phyloP scores from a whole-genome alignment of 2,113 vertebrate species.

The Ameiurus melas region DNA sequence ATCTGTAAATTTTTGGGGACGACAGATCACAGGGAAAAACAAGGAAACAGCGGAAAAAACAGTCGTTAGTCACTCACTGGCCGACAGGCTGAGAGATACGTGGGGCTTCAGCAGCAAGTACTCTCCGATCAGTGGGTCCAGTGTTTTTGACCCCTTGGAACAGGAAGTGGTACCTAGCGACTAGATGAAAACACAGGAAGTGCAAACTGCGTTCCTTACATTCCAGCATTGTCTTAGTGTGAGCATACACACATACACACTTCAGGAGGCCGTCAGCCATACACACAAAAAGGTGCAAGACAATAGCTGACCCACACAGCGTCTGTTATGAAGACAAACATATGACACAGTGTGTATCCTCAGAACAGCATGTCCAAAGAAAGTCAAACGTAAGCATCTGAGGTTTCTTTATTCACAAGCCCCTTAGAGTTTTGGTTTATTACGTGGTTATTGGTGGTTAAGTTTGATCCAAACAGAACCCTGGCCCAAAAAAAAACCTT shows the following conservation, averaged over 20 bases:
- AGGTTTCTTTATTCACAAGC: conserved; percentile 2
- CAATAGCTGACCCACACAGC: conserved; percentile 32
- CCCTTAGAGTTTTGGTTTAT: background rate
- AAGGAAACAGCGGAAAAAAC: conserved; percentile 38
- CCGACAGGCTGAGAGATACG: conserved; percentile 5
- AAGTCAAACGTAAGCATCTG: background rate
- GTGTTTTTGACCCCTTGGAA: conserved; percentile 63
- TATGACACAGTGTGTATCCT: conserved; percentile 50
- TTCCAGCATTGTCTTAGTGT: conserved; percentile 67
- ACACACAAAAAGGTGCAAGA: conserved; percentile 44
- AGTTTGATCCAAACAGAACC: background rate
- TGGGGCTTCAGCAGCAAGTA: background rate
- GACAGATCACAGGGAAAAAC: conserved; percentile 10
- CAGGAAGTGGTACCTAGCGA: conserved; percentile 75
- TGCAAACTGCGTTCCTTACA: conserved; percentile 64
- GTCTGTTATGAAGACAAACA: conserved; percentile 54
- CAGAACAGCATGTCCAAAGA: conserved; percentile 5
- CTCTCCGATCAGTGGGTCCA: conserved; percentile 24
- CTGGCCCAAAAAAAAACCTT: background rate
- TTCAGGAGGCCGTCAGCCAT: conserved; percentile 12
- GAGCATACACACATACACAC: conserved; percentile 53
- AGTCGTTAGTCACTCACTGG: conserved; percentile 34
- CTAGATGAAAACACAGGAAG: conserved; percentile 74
- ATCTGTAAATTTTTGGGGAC: conserved; percentile 9
- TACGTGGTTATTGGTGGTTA: background rate